Evolutionary conservation across 2,113 vertebrate genomes (phyloP).

Genomic region (Alces alces): DNA sequence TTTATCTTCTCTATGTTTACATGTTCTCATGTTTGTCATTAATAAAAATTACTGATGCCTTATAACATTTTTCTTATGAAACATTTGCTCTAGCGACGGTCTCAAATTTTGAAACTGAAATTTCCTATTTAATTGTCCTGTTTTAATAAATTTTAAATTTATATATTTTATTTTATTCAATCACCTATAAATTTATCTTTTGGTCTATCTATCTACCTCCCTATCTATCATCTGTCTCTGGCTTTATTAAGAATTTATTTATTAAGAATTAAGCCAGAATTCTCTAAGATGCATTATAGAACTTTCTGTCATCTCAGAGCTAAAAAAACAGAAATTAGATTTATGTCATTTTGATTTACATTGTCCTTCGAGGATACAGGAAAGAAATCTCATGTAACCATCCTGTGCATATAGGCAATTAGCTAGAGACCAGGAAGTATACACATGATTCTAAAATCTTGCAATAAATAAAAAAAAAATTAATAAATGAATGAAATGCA

Average conservation of each 20-base stretch:
- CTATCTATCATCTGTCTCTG: not conserved
- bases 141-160: not conserved
- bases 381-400: not conserved
- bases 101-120: not conserved
- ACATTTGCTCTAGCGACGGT: not conserved
- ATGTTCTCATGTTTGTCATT: not conserved
- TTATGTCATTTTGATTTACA: not conserved
- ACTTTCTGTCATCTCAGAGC: no score
- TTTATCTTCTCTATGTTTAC: not conserved
- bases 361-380: not conserved
- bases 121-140: not conserved
- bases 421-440: not conserved
- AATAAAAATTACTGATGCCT: not conserved
- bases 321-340: no score
- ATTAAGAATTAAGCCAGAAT: no score
- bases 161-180: not conserved
- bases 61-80: not conserved
- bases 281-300: no score
- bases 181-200: not conserved
- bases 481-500: not conserved
- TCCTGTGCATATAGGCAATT: not conserved
- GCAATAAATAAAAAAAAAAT: not conserved
- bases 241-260: no score
- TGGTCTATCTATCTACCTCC: not conserved
- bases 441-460: not conserved